phyloP scores from a whole-genome alignment of 92 coral and sea anemone species.

The Ricordea florida region DNA sequence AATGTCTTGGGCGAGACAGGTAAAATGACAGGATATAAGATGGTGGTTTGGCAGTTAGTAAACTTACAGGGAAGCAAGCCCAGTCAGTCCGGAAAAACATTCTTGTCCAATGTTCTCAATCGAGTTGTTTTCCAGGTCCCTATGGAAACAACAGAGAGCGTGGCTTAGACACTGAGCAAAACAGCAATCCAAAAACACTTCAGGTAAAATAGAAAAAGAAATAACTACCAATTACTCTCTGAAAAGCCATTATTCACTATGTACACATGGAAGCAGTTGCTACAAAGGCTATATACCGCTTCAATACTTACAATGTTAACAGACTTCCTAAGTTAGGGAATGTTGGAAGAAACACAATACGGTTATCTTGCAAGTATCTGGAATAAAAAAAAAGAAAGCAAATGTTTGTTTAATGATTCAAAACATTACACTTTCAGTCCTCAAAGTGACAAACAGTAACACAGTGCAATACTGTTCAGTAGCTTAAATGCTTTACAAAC shows the following conservation, averaged over 20 bases:
- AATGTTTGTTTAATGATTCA: too few species aligned
- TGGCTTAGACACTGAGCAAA: neutral
- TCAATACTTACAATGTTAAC: constrained; percentile 56
- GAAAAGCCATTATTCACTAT: too few species aligned
- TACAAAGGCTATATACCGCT: too few species aligned
- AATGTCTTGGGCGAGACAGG: too few species aligned
- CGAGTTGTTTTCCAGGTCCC: constrained; percentile 68
- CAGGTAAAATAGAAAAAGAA: neutral
- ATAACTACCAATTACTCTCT: too few species aligned
- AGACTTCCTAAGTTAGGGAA: constrained; percentile 49
- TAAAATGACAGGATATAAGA: too few species aligned
- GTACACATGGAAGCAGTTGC: too few species aligned
- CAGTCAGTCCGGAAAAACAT: constrained; percentile 55
- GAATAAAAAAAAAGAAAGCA: neutral
- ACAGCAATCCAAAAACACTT: neutral
- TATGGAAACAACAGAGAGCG: constrained; percentile 7
- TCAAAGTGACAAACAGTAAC: too few species aligned
- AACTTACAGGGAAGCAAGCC: constrained; percentile 70
- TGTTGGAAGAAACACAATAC: constrained; percentile 75
- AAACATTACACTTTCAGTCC: too few species aligned
- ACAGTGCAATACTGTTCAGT: too few species aligned
- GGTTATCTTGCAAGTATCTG: constrained; percentile 59
- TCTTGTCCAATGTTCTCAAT: constrained; percentile 84
- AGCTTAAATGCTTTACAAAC: too few species aligned
- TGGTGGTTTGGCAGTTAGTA: too few species aligned